Percentiles rank a stretch among this genome's conserved stretches.
These are phyloP conservation scores for Myiotriccus ornatus DNA, from an alignment of 2,797 vertebrate genomes.

Conservation along the genomic window DNA sequence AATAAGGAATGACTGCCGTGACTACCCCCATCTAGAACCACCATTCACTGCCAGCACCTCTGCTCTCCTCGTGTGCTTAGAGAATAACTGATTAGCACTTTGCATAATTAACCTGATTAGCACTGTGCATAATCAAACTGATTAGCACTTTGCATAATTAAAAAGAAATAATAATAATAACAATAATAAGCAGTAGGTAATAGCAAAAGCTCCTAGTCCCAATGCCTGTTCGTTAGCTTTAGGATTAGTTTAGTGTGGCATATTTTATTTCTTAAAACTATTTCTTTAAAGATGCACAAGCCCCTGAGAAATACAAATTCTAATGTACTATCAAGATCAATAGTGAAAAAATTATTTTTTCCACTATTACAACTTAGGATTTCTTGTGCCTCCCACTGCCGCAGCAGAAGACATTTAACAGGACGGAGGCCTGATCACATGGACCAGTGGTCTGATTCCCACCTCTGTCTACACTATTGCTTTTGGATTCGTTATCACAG, in stretches of 20 bases:
- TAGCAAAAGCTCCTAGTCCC: constrained; percentile 81
- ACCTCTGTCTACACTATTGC: not conserved
- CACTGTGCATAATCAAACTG: constrained; percentile 88
- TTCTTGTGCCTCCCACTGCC: not conserved
- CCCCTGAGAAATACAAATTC: not conserved
- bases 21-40: constrained; percentile 80
- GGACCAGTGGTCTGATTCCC: not conserved
- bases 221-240: constrained; percentile 70
- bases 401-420: not conserved
- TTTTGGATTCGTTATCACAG: not conserved
- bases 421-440: not conserved
- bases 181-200: constrained; percentile 85
- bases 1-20: constrained; percentile 82
- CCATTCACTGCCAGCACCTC: constrained; percentile 83
- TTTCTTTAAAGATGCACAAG: constrained; percentile 55
- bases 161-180: constrained; percentile 88
- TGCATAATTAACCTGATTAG: constrained; percentile 89
- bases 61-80: constrained; percentile 83
- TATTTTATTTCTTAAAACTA: constrained; percentile 69
- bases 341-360: not conserved
- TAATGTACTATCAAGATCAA: not conserved
- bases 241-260: constrained; percentile 69
- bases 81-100: constrained; percentile 89
- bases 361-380: not conserved
- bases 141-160: constrained; percentile 89